A percentile compares a stretch with the other conserved stretches of the same genome.
phyloP scores from a whole-genome alignment of 1,140 invertebrate species.

The Lanistes nyassanus region DNA sequence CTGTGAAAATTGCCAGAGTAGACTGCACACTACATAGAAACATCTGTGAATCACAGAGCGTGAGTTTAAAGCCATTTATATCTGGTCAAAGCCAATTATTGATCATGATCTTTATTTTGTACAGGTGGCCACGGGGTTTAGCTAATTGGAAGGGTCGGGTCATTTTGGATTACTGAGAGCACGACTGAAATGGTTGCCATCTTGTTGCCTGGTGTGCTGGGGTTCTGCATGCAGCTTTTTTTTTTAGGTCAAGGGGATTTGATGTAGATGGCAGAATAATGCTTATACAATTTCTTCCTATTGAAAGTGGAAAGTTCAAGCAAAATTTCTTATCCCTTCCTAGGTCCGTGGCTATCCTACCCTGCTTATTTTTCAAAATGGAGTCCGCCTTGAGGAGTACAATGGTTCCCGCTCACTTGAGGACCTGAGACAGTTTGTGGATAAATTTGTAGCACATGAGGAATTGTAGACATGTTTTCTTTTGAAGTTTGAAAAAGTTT shows the following conservation, averaged over 20 bases:
- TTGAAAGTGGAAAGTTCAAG: neutral
- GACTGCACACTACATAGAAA: constrained; percentile 76
- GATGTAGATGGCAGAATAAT: no score
- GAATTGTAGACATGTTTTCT: constrained; percentile 4
- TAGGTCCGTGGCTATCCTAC: constrained; percentile 83
- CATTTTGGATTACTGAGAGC: no score
- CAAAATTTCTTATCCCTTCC: constrained; percentile 19
- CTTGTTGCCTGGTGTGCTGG: no score
- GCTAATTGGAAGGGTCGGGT: no score
- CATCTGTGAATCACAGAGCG: constrained; percentile 77
- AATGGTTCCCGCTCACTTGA: constrained; percentile 77
- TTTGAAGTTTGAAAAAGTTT: neutral
- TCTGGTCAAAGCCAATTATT: no score
- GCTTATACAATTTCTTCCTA: no score
- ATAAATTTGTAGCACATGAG: constrained; percentile 36
- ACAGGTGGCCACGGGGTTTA: no score
- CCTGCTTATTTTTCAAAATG: constrained; percentile 82
- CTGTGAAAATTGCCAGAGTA: constrained; percentile 76
- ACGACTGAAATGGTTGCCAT: no score
- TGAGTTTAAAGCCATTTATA: constrained; percentile 40
- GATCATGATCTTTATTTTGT: no score
- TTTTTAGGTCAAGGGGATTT: no score
- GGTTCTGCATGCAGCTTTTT: no score
- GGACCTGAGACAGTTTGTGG: constrained; percentile 75
- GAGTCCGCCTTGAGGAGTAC: constrained; percentile 75